These are phyloP conservation scores for Urocitellus parryii DNA, from an alignment of 2,113 vertebrate species.

Conservation along the genomic window DNA sequence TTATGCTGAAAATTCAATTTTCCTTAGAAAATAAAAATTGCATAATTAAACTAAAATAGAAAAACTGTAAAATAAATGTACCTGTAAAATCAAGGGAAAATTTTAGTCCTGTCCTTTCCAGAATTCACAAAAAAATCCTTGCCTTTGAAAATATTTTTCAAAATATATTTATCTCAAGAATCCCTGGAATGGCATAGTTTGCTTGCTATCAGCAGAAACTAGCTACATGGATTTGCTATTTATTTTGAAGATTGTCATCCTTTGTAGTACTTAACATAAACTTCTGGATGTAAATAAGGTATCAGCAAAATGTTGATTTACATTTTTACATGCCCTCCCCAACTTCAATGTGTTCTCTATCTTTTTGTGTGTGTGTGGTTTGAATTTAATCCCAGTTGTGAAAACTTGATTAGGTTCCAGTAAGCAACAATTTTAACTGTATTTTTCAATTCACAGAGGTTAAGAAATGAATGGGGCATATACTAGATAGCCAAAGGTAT, in stretches of 20 bases:
- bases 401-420: slow-evolving; percentile 32
- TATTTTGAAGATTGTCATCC: slow-evolving; percentile 35
- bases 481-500: background rate
- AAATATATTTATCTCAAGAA: slow-evolving; percentile 68
- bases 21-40: slow-evolving; percentile 82
- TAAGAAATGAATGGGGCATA: background rate
- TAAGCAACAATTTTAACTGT: slow-evolving; percentile 15
- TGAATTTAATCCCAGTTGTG: slow-evolving; percentile 53
- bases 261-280: slow-evolving; percentile 13
- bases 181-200: slow-evolving; percentile 49
- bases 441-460: background rate
- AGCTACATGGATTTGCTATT: background rate
- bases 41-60: slow-evolving; percentile 68
- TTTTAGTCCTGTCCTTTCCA: slow-evolving; percentile 1
- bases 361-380: background rate
- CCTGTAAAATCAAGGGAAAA: slow-evolving; percentile 52
- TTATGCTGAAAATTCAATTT: slow-evolving; percentile 81
- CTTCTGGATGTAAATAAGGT: background rate
- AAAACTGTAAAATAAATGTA: slow-evolving; percentile 59
- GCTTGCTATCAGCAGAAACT: slow-evolving; percentile 38
- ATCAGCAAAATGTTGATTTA: slow-evolving; percentile 61
- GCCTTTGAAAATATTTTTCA: slow-evolving; percentile 56
- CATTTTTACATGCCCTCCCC: background rate
- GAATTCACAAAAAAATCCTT: background rate
- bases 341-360: slow-evolving; percentile 38